A percentile compares a stretch with the other conserved stretches of the same genome.
Evolutionary conservation across 2,888 invertebrate species (phyloP).

Genomic region (Homarus gammarus): DNA sequence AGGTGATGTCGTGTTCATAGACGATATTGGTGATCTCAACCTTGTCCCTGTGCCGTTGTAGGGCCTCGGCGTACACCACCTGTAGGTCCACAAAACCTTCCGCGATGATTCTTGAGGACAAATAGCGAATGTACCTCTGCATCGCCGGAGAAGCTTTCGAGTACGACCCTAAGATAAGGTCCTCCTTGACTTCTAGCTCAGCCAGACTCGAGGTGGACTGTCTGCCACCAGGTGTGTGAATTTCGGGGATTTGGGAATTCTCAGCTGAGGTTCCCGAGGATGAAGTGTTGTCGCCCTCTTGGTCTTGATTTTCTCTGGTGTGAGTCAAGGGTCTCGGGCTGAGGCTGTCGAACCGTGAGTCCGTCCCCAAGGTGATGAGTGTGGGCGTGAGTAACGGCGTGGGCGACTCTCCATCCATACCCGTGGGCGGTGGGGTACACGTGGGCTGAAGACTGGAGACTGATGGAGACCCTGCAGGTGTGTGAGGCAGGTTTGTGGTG

Average conservation of each 20-base stretch:
- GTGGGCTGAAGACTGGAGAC: not conserved
- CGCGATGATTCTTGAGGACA: constrained; percentile 22
- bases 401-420: not conserved
- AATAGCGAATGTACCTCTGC: constrained; percentile 1
- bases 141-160: constrained; percentile 10
- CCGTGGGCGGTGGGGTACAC: not conserved
- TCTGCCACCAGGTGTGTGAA: not conserved
- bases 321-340: not conserved
- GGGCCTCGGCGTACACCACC: not conserved
- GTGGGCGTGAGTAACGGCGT: not conserved
- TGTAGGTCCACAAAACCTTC: constrained; percentile 41
- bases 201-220: not conserved
- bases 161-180: not conserved
- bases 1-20: constrained; percentile 60
- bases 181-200: not conserved
- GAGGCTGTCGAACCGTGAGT: too few species aligned
- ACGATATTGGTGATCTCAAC: constrained; percentile 36
- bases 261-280: not conserved
- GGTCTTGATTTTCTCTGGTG: not conserved
- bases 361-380: not conserved
- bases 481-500: not conserved
- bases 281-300: not conserved
- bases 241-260: too few species aligned
- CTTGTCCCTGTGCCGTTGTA: not conserved
- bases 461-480: not conserved